A percentile compares a stretch with the other conserved stretches of the same genome.
Evolutionary conservation across 2,888 invertebrate genomes (phyloP).

Genomic region (Sussaba pulchella): DNA sequence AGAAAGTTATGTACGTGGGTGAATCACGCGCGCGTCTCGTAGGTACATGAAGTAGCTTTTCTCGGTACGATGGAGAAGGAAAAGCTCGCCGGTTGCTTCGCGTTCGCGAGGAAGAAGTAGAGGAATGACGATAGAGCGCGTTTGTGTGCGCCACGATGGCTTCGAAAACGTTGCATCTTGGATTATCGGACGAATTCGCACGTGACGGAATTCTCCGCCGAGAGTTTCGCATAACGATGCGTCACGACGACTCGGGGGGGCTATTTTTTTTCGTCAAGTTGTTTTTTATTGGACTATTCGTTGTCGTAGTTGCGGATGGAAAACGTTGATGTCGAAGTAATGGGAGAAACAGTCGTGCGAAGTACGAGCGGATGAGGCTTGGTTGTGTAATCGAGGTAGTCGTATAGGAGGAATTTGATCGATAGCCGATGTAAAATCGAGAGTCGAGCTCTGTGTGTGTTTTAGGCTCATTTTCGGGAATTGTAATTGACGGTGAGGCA

Average conservation of each 20-base stretch:
- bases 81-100: neutral
- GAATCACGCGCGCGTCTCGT: neutral
- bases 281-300: neutral
- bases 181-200: conserved; percentile 45
- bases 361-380: neutral
- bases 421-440: too few species aligned
- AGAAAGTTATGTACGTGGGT: neutral
- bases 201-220: conserved; percentile 19
- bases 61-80: neutral
- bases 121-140: neutral
- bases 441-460: too few species aligned
- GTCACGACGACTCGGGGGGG: neutral
- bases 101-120: neutral
- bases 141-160: neutral
- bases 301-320: neutral
- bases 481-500: too few species aligned
- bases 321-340: neutral
- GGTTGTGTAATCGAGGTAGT: neutral
- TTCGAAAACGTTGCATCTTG: conserved; percentile 37
- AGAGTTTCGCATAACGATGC: conserved; percentile 30
- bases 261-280: neutral
- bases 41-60: neutral
- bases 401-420: too few species aligned
- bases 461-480: too few species aligned
- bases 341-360: neutral